Conservation (phyloP, 2,113 vertebrate genomes). For the Pica pica region DNA sequence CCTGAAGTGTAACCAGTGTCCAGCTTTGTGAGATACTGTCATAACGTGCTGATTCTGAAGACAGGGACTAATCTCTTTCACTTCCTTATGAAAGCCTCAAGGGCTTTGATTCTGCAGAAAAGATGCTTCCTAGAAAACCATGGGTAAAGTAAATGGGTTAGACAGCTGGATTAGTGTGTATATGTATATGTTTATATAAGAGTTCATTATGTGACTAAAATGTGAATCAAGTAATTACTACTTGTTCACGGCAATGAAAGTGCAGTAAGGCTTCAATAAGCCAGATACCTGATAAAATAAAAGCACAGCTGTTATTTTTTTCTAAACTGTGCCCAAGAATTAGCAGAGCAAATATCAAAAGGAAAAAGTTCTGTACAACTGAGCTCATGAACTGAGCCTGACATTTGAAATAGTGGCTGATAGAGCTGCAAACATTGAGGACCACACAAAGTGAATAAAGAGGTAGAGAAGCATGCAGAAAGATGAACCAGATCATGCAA, state of each 20-base stretch:
- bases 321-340: background rate
- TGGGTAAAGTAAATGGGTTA: background rate
- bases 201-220: background rate
- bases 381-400: background rate
- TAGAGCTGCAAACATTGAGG: background rate
- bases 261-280: background rate
- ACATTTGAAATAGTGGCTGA: background rate
- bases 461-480: background rate
- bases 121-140: background rate
- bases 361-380: background rate
- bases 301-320: background rate
- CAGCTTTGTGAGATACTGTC: background rate
- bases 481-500: background rate
- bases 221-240: background rate
- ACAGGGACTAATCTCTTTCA: background rate
- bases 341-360: slow-evolving; percentile 15
- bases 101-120: background rate
- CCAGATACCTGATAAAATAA: background rate
- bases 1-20: background rate
- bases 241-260: background rate
- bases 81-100: background rate
- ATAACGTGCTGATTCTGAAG: background rate
- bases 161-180: background rate
- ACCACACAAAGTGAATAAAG: slow-evolving; percentile 46
- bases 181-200: background rate